Evolutionary conservation across 1,140 invertebrate species (phyloP).

Genomic region (Thaumetopoea pityocampa): DNA sequence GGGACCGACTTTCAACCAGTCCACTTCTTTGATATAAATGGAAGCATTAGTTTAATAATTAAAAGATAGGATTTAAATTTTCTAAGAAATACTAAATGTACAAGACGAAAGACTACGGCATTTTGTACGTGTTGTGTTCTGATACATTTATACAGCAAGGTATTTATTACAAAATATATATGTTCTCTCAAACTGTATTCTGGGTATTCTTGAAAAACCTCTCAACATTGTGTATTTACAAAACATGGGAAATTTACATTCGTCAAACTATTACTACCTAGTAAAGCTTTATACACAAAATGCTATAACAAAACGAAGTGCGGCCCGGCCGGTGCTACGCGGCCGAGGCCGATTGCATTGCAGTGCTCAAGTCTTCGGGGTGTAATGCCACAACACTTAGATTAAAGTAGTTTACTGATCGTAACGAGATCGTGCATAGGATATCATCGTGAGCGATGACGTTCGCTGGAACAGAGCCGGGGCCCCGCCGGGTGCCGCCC

Average conservation of each 20-base stretch:
- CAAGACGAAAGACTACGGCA: slow-evolving; percentile 19
- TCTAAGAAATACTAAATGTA: slow-evolving; percentile 27
- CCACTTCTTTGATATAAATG: slow-evolving; percentile 74
- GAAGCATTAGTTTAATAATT: slow-evolving; percentile 71
- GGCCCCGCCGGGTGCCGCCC: slow-evolving; percentile 10
- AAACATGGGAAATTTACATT: slow-evolving; percentile 49
- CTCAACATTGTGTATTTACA: slow-evolving; percentile 66
- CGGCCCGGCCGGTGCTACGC: slow-evolving; percentile 16
- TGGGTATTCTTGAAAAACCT: slow-evolving; percentile 38
- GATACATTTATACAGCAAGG: slow-evolving; percentile 13
- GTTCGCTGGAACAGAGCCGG: slow-evolving; percentile 51
- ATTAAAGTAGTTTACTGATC: slow-evolving; percentile 64
- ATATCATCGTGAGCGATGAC: slow-evolving; percentile 68
- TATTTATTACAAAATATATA: slow-evolving; percentile 24
- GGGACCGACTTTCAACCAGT: slow-evolving; percentile 69
- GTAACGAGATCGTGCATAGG: slow-evolving; percentile 73
- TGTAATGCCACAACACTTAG: slow-evolving; percentile 69
- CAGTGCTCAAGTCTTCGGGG: slow-evolving; percentile 60
- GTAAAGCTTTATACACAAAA: slow-evolving; percentile 73
- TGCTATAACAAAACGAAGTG: slow-evolving; percentile 60
- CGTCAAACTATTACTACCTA: slow-evolving; percentile 54
- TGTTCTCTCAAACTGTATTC: background rate
- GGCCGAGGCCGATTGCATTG: slow-evolving; percentile 54
- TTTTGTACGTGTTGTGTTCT: slow-evolving; percentile 25
- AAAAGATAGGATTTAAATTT: slow-evolving; percentile 40